These are phyloP conservation scores for Andrena bucephala DNA, from an alignment of 2,888 invertebrate species.

Conservation along the genomic window DNA sequence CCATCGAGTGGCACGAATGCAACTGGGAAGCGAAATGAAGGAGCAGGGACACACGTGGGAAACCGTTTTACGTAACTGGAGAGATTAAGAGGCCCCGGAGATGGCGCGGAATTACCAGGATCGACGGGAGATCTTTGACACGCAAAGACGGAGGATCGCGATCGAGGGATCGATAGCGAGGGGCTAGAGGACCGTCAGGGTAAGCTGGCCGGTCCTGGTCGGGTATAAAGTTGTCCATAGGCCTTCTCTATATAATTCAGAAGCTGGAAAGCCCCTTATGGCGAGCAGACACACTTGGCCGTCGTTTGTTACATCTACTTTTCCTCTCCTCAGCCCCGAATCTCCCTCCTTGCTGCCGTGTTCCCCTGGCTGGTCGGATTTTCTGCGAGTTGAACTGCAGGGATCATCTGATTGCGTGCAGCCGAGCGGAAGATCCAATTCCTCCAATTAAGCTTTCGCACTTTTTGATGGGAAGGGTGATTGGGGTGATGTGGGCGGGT, in stretches of 20 bases:
- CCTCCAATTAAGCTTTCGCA: conserved; percentile 84
- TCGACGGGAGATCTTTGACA: conserved; percentile 31
- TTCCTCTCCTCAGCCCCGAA: not conserved
- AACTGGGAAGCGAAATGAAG: not conserved
- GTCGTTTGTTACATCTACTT: conserved; percentile 51
- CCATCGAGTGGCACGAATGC: not conserved
- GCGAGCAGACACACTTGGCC: conserved; percentile 49
- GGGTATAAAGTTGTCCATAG: conserved; percentile 65
- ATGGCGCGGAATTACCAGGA: conserved; percentile 20
- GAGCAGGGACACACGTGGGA: conserved; percentile 20
- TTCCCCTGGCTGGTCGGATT: conserved; percentile 43
- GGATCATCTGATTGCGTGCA: conserved; percentile 81
- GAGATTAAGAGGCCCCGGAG: conserved; percentile 20
- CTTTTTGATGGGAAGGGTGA: conserved; percentile 79
- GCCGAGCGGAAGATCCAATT: conserved; percentile 81
- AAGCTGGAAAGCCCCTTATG: conserved; percentile 54
- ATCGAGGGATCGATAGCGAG: conserved; percentile 53
- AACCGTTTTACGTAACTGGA: conserved; percentile 22
- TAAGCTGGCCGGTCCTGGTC: conserved; percentile 7
- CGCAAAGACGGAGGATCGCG: conserved; percentile 45
- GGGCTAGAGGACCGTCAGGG: not conserved
- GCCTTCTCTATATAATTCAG: conserved; percentile 52
- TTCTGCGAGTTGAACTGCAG: conserved; percentile 66
- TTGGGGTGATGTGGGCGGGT: not conserved
- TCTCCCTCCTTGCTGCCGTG: conserved; percentile 1